Percentiles rank a stretch among this genome's conserved stretches.
phyloP scores from a whole-genome alignment of 1,140 invertebrate genomes.

The Philaenus spumarius region DNA sequence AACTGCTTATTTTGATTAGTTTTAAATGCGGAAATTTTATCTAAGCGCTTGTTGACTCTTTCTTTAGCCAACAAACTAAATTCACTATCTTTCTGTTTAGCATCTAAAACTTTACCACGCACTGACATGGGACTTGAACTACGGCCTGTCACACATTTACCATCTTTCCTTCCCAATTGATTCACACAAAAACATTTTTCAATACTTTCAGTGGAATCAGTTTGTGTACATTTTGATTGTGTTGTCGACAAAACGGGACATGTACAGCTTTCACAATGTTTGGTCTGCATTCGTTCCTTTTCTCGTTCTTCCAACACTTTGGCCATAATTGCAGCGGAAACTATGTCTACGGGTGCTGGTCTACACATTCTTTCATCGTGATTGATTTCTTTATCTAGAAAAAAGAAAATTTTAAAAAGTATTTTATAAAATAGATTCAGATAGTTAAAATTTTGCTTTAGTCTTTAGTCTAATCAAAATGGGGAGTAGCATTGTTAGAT shows the following conservation, averaged over 20 bases:
- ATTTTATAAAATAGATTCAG: no score
- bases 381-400: no score
- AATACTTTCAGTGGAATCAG: no score
- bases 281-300: conserved; percentile 59
- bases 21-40: not conserved
- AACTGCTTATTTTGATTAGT: no score
- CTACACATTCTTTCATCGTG: no score
- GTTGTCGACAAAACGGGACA: conserved; percentile 54
- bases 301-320: conserved; percentile 83
- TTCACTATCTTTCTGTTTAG: conserved; percentile 14
- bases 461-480: no score
- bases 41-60: not conserved
- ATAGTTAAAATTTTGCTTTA: no score
- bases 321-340: conserved; percentile 88
- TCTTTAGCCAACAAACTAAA: not conserved
- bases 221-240: no score
- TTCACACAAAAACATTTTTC: no score
- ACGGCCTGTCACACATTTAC: conserved; percentile 48
- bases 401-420: no score
- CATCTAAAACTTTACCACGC: conserved; percentile 33
- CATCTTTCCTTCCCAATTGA: conserved; percentile 45
- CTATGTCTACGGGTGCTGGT: no score
- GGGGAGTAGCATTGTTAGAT: no score
- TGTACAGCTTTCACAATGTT: conserved; percentile 73
- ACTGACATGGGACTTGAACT: conserved; percentile 46